Conservation (phyloP, 2,797 vertebrate genomes). For the Hippoglossus hippoglossus region DNA sequence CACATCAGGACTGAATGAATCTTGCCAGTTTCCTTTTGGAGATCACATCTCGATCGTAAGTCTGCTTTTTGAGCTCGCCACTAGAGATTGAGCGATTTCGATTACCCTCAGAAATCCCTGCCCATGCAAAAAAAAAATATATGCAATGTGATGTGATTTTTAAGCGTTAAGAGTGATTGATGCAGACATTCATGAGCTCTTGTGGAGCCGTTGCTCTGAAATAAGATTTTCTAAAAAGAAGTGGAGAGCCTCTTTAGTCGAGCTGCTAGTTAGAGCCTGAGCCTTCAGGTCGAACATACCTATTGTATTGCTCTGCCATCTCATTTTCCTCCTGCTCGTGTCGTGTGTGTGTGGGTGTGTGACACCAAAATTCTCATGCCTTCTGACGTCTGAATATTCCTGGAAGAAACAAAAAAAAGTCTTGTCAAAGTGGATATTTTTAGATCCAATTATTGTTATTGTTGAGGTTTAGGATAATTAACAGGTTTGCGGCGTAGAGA, state of each 20-base stretch:
- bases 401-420: constrained; percentile 11
- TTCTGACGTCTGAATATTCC: constrained; percentile 20
- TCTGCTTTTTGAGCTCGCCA: constrained; percentile 25
- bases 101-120: constrained; percentile 19
- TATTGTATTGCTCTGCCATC: constrained; percentile 29
- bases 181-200: constrained; percentile 23
- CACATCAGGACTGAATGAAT: background rate
- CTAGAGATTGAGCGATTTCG: constrained; percentile 7
- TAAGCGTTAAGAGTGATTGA: constrained; percentile 12
- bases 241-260: constrained; percentile 45
- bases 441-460: constrained; percentile 41
- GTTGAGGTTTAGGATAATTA: constrained; percentile 56
- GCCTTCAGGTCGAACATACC: constrained; percentile 37
- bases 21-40: constrained; percentile 15
- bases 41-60: constrained; percentile 31
- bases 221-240: constrained; percentile 37
- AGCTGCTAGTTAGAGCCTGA: constrained; percentile 54
- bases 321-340: constrained; percentile 19
- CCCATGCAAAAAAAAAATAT: constrained; percentile 10
- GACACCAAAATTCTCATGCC: constrained; percentile 13
- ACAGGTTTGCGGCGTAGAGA: constrained; percentile 25
- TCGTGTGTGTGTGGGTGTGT: constrained; percentile 18
- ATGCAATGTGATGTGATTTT: constrained; percentile 24
- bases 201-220: constrained; percentile 35
- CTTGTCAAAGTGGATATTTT: constrained; percentile 32